Evolutionary conservation across 2,113 vertebrate genomes (phyloP), one percentile per base, ranked within the genome.

Genomic region (Tachycineta bicolor): DNA sequence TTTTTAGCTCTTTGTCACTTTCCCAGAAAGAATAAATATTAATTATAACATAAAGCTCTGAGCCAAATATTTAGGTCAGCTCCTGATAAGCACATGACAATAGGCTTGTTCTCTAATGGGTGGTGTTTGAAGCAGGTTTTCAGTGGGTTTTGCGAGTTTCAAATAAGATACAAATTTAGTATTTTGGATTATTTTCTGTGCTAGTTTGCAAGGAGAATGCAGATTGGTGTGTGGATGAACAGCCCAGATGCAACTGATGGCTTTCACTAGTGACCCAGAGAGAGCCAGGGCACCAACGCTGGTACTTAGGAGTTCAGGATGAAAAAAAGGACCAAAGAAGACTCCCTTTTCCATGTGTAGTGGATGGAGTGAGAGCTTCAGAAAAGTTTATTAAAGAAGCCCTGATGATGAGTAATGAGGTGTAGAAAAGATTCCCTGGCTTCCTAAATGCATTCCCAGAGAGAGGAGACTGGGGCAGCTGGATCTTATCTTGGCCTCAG

Each of bases 261-360:
- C 15, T 79, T 74, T 71, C 47, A 21, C 3, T 71, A 33, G 44
- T 41, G 39, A 5, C 16, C 12, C 46, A 44, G n/a, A 68, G 26
- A 50, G 2, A 60, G 31, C 9, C 25, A 59, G 2, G 46, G 12
- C 14, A 69, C 4, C 15, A 53, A 25, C 5, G 2, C 3, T 2
- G 39, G 21, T 49, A 19, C 69, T 86, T 52, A 23, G 29, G 89
- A 80, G 4, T 14, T 6, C 12, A 49, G 22, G 59, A 49, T 37
- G 55, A 44, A 77, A 77, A 81, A 58, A 33, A 8, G 53, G 6
- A 28, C 4, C 4, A 23, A 60, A 49, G 13, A 29, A 33, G 18
- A 12, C 6, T 1, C 0, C 1, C 0, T 50, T 75, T 78, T 31
- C 24, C 33, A 33, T 23, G 26, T 37, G 18, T 19, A 1, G 1